Base-by-base conservation (phyloP, 2,888 invertebrate species). In the Halictus quadricinctus region DNA sequence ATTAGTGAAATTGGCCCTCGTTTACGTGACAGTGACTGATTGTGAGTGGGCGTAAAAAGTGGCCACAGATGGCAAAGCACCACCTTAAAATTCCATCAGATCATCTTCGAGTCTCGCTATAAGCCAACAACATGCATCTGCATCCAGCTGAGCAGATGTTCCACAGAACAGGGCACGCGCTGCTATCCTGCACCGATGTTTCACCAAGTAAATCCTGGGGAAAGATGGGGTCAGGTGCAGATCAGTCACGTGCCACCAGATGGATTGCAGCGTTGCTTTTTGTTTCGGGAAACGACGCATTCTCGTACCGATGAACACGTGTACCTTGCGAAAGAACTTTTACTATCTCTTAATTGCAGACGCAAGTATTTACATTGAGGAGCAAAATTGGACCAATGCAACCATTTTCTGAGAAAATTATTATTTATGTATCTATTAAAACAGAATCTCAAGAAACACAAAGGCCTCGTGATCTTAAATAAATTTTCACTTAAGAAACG, bases 221-320 rank as follows among this genome's bases (percentile, higher is more conserved):
- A 72, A 83, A 79, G 88, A 87, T 87, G 50, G 81, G 80, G 87
- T 91, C 91, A 91, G 91, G 91, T 91, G 91, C 86, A 43, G 80
- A 83, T 84, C 91, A 79, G 74, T 80, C 90, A 81, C 86, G 86
- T 85, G 84, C 87, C 83, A 78, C 82, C 91, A 89, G 89, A 86
- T 88, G 91, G 83, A 74, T 43, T 15, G 36, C 64, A 50, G 46
- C 79, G 66, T 85, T 66, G 29, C 21, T 21, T 73, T 84, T 79
- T 83, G 54, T 83, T 76, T 76, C 64, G 25, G 6, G 41, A 72
- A 70, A 73, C 54, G 8, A 54, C 21, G 29, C 29, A 29, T 29
- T 29, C 29, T 0, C 29, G 29, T 29, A 29, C 29, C 29, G 29
- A 29, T 29, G 29, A 29, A 29, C 29, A 1, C 29, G 29, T 29